A percentile compares a stretch with the other conserved stretches of the same genome.
Conservation (phyloP, 2,888 invertebrate species). For the Bugulina stolonifera region DNA sequence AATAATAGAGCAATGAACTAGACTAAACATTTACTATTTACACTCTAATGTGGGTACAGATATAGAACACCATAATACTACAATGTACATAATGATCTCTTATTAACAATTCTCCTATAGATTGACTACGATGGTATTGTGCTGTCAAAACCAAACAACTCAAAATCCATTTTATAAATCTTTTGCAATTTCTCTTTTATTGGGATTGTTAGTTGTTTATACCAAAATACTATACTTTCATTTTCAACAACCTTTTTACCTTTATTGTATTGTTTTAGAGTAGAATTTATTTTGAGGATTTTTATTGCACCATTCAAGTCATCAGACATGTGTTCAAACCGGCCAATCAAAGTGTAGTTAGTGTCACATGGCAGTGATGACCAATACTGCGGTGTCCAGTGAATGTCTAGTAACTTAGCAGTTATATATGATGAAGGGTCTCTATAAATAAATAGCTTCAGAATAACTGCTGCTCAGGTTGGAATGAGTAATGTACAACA, state of each 20-base stretch:
- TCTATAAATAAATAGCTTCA: neutral
- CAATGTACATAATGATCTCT: no score
- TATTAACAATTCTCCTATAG: no score
- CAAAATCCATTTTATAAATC: conserved; percentile 2
- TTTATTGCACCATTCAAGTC: neutral
- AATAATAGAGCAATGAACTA: no score
- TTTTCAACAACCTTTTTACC: neutral
- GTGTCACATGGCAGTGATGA: neutral
- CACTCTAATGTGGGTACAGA: no score
- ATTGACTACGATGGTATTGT: no score
- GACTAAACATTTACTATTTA: no score
- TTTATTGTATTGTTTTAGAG: neutral
- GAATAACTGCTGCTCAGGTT: neutral
- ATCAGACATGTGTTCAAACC: neutral
- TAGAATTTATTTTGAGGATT: neutral
- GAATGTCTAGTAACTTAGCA: conserved; percentile 1
- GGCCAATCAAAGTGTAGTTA: conserved; percentile 18
- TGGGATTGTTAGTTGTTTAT: neutral
- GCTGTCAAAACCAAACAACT: neutral
- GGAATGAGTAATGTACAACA: no score
- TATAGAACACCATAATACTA: no score
- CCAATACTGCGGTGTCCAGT: conserved; percentile 24
- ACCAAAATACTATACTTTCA: conserved; percentile 10
- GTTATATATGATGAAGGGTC: neutral
- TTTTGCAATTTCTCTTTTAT: neutral